These are phyloP conservation scores for Gymnocephalus cernua DNA, from an alignment of 2,113 vertebrate species.

Conservation along the genomic window DNA sequence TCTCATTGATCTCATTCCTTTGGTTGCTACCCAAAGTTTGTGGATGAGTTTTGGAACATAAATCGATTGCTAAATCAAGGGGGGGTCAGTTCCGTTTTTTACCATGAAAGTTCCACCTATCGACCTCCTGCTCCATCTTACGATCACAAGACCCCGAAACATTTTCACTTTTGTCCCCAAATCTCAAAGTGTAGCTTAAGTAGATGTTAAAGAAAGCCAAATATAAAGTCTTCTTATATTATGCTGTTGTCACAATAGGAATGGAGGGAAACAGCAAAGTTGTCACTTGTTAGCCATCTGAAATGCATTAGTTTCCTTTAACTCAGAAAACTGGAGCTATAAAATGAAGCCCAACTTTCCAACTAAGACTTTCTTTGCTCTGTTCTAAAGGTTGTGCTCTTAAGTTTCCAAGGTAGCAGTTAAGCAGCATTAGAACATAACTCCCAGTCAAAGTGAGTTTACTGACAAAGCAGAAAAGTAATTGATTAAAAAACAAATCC, in stretches of 20 bases:
- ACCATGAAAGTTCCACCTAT: neutral
- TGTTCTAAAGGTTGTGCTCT: neutral
- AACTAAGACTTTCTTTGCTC: neutral
- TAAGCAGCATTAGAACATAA: neutral
- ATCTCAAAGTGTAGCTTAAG: neutral
- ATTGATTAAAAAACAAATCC: neutral
- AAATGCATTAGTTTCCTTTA: neutral
- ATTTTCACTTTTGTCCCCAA: neutral
- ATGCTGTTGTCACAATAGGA: neutral
- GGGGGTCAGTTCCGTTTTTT: neutral
- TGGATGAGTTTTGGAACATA: neutral
- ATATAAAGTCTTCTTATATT: neutral
- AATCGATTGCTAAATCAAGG: neutral
- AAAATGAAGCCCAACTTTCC: neutral
- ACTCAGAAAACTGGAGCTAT: neutral
- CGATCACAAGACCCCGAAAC: neutral
- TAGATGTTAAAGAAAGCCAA: neutral
- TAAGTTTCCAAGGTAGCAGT: neutral
- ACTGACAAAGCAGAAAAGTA: neutral
- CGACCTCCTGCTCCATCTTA: neutral
- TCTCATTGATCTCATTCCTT: neutral
- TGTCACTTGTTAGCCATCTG: neutral
- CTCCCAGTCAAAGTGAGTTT: neutral
- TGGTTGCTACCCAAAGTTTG: neutral
- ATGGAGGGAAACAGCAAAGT: neutral